A percentile compares a stretch with the other conserved stretches of the same genome.
These are phyloP conservation scores for Zaprionus kolodkinae DNA, from an alignment of 1,140 invertebrate genomes.

Conservation along the genomic window DNA sequence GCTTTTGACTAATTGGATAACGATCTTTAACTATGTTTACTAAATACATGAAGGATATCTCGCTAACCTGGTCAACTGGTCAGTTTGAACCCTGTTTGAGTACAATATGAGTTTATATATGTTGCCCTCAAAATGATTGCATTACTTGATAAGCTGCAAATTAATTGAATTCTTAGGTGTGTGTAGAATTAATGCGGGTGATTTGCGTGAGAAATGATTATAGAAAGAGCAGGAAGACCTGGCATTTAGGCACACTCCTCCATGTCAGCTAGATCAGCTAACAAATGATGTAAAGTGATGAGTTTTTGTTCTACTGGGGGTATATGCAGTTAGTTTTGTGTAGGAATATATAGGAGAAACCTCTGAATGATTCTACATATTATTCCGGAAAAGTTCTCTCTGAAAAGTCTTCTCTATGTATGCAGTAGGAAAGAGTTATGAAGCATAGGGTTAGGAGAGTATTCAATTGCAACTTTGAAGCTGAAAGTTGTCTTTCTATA, in stretches of 20 bases:
- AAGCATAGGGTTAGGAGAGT: too few species aligned
- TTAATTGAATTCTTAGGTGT: constrained; percentile 75
- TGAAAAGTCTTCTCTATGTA: too few species aligned
- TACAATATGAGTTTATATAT: constrained; percentile 62
- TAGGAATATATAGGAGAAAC: too few species aligned
- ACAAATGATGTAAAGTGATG: too few species aligned
- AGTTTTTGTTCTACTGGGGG: too few species aligned
- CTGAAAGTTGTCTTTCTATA: too few species aligned
- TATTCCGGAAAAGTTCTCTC: too few species aligned
- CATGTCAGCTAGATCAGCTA: too few species aligned
- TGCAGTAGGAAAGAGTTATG: too few species aligned
- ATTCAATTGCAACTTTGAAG: too few species aligned
- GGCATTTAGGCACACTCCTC: not conserved
- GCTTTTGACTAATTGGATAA: constrained; percentile 83
- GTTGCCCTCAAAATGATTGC: constrained; percentile 51
- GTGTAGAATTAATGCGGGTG: constrained; percentile 31
- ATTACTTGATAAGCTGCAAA: constrained; percentile 63
- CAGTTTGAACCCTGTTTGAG: not conserved
- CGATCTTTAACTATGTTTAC: constrained; percentile 75
- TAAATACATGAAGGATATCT: constrained; percentile 51
- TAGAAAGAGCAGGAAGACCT: not conserved
- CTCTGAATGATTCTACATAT: too few species aligned
- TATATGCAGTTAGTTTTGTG: too few species aligned
- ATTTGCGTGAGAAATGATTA: constrained; percentile 10
- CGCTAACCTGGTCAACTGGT: constrained; percentile 1